phyloP scores from a whole-genome alignment of 2,888 invertebrate species.

The Pseudococcus viburni region DNA sequence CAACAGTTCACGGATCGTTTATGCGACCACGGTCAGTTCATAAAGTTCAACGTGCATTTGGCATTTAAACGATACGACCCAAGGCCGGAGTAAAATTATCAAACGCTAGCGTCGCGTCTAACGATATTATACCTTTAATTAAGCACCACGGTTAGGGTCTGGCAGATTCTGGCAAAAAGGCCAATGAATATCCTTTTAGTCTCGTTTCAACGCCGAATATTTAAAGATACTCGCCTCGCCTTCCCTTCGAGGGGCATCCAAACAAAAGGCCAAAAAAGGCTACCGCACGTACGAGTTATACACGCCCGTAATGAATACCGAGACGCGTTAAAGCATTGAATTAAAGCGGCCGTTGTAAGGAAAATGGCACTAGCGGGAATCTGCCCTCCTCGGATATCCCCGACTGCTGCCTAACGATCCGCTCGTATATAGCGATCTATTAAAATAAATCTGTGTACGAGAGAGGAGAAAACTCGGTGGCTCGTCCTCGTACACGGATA shows the following conservation, averaged over 20 bases:
- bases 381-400: background rate
- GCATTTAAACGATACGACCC: background rate
- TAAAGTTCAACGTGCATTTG: background rate
- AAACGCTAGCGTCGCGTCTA: background rate
- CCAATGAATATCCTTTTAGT: slow-evolving; percentile 32
- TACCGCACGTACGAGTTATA: slow-evolving; percentile 36
- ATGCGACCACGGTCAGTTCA: background rate
- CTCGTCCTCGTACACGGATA: background rate
- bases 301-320: slow-evolving; percentile 44
- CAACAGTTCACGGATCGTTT: background rate
- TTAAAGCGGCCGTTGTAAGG: slow-evolving; percentile 57
- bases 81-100: background rate
- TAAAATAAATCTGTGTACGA: slow-evolving; percentile 61
- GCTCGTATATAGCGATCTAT: slow-evolving; percentile 19
- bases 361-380: slow-evolving; percentile 48
- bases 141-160: background rate
- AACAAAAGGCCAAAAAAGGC: slow-evolving; percentile 46
- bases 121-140: slow-evolving; percentile 42
- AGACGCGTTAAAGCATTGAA: slow-evolving; percentile 61
- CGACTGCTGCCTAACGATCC: background rate
- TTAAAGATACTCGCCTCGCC: background rate
- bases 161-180: background rate
- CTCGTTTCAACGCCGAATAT: slow-evolving; percentile 32
- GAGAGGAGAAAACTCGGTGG: background rate
- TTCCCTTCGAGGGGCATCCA: background rate